Percentiles rank a stretch among this genome's conserved stretches.
These are phyloP conservation scores for Phalloptychus januarius DNA, from an alignment of 2,797 vertebrate species.

Conservation along the genomic window DNA sequence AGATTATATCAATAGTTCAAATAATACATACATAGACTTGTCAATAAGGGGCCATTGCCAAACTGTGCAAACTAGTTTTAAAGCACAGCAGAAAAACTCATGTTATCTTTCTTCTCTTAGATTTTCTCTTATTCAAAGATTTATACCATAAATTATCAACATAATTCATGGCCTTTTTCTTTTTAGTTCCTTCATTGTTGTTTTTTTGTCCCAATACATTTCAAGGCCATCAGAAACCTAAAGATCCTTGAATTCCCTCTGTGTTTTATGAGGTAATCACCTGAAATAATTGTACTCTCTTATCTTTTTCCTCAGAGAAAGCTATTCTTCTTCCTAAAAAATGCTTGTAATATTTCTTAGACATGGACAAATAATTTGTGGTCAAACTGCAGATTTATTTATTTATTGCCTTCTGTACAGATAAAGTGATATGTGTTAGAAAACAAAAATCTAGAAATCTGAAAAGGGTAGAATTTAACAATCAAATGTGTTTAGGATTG, in stretches of 20 bases:
- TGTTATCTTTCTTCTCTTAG: too few relatives aligned
- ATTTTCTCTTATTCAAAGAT: constrained; percentile 5
- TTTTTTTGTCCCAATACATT: not conserved
- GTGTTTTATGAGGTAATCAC: constrained; percentile 21
- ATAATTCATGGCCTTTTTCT: not conserved
- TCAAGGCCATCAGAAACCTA: constrained; percentile 36
- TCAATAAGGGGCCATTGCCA: too few relatives aligned
- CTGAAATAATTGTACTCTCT: constrained; percentile 10
- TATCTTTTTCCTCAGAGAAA: not conserved
- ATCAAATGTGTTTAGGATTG: not conserved
- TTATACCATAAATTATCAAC: not conserved
- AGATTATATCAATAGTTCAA: too few relatives aligned
- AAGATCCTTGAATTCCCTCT: constrained; percentile 21
- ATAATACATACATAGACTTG: too few relatives aligned
- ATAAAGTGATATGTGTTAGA: not conserved
- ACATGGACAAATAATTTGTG: not conserved
- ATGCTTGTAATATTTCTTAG: not conserved
- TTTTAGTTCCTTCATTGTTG: not conserved
- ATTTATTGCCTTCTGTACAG: not conserved
- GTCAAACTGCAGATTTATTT: not conserved
- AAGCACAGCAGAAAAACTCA: too few relatives aligned
- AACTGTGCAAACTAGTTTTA: too few relatives aligned
- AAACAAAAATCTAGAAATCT: not conserved
- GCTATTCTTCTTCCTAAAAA: not conserved
- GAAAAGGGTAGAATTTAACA: not conserved